Percentiles rank a stretch among this genome's conserved stretches.
These are phyloP conservation scores for Karalla daura DNA, from an alignment of 2,797 vertebrate genomes.

Conservation along the genomic window DNA sequence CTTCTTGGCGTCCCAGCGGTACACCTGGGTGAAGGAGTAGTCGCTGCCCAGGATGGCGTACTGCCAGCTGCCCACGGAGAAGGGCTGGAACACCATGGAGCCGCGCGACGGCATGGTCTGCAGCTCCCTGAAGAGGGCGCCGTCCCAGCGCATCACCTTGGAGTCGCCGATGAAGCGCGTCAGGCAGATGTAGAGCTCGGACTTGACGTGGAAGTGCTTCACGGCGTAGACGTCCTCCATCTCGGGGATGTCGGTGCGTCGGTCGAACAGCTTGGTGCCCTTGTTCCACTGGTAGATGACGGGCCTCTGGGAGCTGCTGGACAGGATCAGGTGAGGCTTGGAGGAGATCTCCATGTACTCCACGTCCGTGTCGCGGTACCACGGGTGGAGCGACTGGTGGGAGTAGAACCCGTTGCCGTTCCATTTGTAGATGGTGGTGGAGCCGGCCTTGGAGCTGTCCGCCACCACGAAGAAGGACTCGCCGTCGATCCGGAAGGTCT, in stretches of 20 bases:
- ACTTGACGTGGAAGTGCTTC: constrained; percentile 94
- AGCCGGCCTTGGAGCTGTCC: constrained; percentile 98
- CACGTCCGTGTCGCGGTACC: constrained; percentile 97
- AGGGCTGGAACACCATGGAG: constrained; percentile 98
- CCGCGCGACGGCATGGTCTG: constrained; percentile 97
- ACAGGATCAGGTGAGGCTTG: constrained; percentile 94
- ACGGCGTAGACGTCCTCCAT: constrained; percentile 97
- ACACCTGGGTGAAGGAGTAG: constrained; percentile 98
- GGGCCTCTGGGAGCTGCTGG: constrained; percentile 96
- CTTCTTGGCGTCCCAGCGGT: constrained; percentile 95
- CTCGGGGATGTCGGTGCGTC: constrained; percentile 95
- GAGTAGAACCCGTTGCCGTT: constrained; percentile 99
- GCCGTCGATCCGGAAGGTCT: constrained; percentile 94
- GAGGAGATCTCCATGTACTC: constrained; percentile 95
- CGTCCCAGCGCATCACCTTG: constrained; percentile 98
- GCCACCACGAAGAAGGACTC: constrained; percentile 95
- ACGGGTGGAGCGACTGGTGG: constrained; percentile 94
- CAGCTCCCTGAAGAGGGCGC: constrained; percentile 91
- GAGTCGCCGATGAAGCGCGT: constrained; percentile 99
- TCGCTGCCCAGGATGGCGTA: constrained; percentile 98
- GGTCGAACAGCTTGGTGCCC: constrained; percentile 88
- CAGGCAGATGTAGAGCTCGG: constrained; percentile 93
- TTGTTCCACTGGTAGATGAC: constrained; percentile 98
- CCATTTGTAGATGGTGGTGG: constrained; percentile 98
- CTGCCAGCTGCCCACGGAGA: constrained; percentile 92